Percentiles rank a stretch among this genome's conserved stretches.
phyloP scores from a whole-genome alignment of 2,888 invertebrate genomes.

The Campoplex capitator region DNA sequence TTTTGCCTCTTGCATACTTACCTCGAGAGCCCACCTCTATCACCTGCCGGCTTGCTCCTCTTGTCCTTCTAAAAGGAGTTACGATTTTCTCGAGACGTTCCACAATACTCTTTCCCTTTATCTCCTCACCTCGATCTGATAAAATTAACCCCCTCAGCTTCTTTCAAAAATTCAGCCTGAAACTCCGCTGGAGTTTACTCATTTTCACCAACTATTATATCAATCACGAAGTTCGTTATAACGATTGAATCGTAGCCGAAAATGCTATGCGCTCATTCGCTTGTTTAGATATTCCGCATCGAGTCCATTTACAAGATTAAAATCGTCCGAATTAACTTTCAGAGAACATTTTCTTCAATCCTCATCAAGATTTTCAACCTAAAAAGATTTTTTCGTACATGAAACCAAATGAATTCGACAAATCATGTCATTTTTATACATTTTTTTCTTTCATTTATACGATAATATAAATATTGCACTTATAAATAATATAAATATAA shows the following conservation, averaged over 20 bases:
- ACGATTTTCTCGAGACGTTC: conserved; percentile 47
- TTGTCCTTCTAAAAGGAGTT: conserved; percentile 45
- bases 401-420: too few species aligned
- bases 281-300: background rate
- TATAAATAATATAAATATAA: too few species aligned
- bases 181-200: conserved; percentile 22
- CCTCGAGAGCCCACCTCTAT: conserved; percentile 40
- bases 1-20: conserved; percentile 29
- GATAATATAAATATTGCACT: too few species aligned
- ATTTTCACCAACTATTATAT: conserved; percentile 21
- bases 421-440: too few species aligned
- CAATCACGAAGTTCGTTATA: background rate
- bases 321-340: too few species aligned
- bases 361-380: too few species aligned
- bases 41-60: conserved; percentile 59
- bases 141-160: conserved; percentile 51
- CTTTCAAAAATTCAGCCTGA: background rate
- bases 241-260: background rate
- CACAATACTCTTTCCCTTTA: conserved; percentile 31
- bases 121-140: conserved; percentile 65
- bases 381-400: too few species aligned
- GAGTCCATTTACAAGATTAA: background rate
- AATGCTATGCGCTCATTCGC: background rate
- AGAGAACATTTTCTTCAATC: too few species aligned
- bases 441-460: too few species aligned